Conservation (phyloP, 2,113 vertebrate genomes). For the Podarcis muralis region DNA sequence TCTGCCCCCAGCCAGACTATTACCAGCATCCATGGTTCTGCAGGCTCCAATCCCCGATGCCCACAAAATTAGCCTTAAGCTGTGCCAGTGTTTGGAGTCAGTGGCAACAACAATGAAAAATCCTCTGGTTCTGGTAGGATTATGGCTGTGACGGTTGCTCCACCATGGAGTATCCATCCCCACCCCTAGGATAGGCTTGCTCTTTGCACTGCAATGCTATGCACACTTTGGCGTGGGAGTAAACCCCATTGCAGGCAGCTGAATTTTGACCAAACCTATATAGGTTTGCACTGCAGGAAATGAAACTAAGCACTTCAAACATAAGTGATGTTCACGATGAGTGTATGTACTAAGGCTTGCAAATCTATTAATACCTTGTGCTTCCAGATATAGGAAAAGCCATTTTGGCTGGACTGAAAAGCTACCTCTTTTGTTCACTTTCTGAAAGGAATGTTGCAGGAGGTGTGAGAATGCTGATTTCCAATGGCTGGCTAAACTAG, state of each 20-base stretch:
- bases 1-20: no score
- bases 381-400: not conserved
- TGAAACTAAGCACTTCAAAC: not conserved
- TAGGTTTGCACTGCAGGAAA: not conserved
- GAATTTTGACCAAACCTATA: not conserved
- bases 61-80: no score
- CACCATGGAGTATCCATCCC: no score
- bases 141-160: no score
- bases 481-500: not conserved
- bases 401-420: not conserved
- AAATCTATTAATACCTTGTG: not conserved
- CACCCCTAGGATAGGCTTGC: no score
- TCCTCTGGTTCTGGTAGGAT: no score
- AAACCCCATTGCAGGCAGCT: not conserved
- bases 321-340: not conserved
- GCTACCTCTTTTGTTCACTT: not conserved
- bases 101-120: no score
- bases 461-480: not conserved
- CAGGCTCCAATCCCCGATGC: no score
- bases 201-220: no score
- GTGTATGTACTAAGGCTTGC: not conserved
- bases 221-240: not conserved
- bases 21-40: no score
- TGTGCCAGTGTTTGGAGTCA: no score
- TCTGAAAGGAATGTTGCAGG: not conserved